These are phyloP conservation scores for Pocillopora grandis DNA, from an alignment of 92 coral and sea anemone genomes.

Conservation along the genomic window DNA sequence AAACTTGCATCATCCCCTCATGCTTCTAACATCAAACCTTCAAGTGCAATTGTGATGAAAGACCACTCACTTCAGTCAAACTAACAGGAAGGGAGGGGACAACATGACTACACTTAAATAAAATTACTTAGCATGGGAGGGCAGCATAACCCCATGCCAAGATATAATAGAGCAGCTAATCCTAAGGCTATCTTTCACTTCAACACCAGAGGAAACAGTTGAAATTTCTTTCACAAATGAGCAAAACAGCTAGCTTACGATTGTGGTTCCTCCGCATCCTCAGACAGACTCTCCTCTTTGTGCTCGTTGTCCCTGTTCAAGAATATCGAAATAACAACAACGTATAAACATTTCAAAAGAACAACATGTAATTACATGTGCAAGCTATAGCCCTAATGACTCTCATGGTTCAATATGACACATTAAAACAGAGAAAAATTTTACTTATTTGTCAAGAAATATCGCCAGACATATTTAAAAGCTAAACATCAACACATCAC, in stretches of 20 bases:
- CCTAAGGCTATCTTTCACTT: too few species aligned
- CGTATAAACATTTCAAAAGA: background rate
- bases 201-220: background rate
- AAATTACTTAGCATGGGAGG: too few species aligned
- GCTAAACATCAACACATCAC: background rate
- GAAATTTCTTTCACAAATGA: background rate
- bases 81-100: too few species aligned
- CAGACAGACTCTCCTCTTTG: constrained; percentile 1
- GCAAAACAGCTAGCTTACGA: constrained; percentile 26
- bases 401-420: background rate
- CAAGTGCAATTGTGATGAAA: too few species aligned
- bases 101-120: too few species aligned
- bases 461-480: background rate
- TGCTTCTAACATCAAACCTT: too few species aligned
- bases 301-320: constrained; percentile 16
- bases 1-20: too few species aligned
- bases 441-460: background rate
- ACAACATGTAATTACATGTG: background rate
- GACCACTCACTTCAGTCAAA: too few species aligned
- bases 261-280: constrained; percentile 42
- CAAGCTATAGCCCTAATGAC: background rate
- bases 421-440: background rate
- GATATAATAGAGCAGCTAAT: too few species aligned
- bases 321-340: background rate
- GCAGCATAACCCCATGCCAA: too few species aligned